phyloP scores from a whole-genome alignment of 2,113 vertebrate species.

The Oreochromis aureus region DNA sequence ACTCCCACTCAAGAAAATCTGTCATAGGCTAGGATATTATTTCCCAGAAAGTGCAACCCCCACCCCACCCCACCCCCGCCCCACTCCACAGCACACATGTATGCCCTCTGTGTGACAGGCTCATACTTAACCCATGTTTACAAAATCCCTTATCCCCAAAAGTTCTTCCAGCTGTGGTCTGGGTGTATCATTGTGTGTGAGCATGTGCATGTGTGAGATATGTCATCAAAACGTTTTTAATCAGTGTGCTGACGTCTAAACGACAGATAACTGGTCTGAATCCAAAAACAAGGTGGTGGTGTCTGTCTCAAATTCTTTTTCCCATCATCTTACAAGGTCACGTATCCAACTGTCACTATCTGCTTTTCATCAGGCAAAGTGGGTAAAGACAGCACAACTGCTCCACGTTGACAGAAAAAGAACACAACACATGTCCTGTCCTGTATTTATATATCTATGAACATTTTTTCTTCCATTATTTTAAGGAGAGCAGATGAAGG shows the following conservation, averaged over 20 bases:
- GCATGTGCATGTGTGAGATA: slow-evolving; percentile 11
- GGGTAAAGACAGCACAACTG: not conserved
- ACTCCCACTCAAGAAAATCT: slow-evolving; percentile 59
- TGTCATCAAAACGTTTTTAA: slow-evolving; percentile 58
- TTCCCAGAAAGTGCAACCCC: slow-evolving; percentile 30
- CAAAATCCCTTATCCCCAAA: slow-evolving; percentile 56
- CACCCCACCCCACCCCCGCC: not conserved
- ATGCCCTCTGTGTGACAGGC: not conserved
- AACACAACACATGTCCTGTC: not conserved
- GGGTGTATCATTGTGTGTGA: not conserved
- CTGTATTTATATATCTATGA: not conserved
- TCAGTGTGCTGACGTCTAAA: slow-evolving; percentile 44
- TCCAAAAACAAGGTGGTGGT: slow-evolving; percentile 5
- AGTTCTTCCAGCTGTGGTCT: slow-evolving; percentile 67
- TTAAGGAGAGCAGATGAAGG: not conserved
- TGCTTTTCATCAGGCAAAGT: slow-evolving; percentile 17
- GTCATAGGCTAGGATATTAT: slow-evolving; percentile 69
- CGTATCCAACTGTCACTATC: not conserved
- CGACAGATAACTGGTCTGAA: slow-evolving; percentile 43
- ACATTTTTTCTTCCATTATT: not conserved
- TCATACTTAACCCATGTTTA: slow-evolving; percentile 58
- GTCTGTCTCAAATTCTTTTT: not conserved
- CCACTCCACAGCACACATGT: not conserved
- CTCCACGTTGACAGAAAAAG: not conserved
- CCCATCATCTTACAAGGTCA: not conserved